Base-by-base conservation (phyloP, 2,888 invertebrate species). In the Prosapia bicincta region DNA sequence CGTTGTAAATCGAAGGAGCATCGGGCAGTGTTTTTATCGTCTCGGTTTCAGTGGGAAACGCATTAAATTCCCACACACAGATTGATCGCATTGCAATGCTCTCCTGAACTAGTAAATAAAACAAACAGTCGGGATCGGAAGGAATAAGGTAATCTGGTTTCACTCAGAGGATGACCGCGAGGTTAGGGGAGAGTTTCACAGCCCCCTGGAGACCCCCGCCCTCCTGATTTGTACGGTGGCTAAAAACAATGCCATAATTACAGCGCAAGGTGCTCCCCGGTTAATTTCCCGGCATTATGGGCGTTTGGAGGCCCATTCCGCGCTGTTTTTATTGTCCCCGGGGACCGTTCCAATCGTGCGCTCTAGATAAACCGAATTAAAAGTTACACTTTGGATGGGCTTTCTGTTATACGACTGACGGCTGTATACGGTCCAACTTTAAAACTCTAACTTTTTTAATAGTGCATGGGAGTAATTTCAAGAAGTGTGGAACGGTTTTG, bases 271-370 rank as follows among this genome's bases (percentile, higher is more conserved):
- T 71, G 70, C 83, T 83, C 84, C 83, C 82, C 82, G 83, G 84
- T 83, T 84, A 83, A 83, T 84, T 83, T 83, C 81, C 83, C 83
- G 84, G 83, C 83, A 89, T 89, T 89, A 89, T 89, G 88, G 89
- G 89, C 88, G 89, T 88, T 89, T 87, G 86, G 89, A 89, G 89
- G 89, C 89, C 89, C 88, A 89, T 89, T 89, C 88, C 87, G 88
- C 87, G 87, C 86, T 86, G 87, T 87, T 88, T 79, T 88, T 89
- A 89, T 89, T 88, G 88, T 85, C 88, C 88, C 88, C 84, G 83
- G 86, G 86, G 89, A 88, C 3, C 54, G 54, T 28, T 26, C 74
- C 74, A 74, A 74, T 74, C 74, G 69, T 54, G 54, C 26, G 23
- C 24, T 32, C 54, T 26, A 69, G 69, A 69, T 69, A 74, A 74